Base-by-base conservation (phyloP, 1,140 invertebrate genomes). In the Drosophila leontia region DNA sequence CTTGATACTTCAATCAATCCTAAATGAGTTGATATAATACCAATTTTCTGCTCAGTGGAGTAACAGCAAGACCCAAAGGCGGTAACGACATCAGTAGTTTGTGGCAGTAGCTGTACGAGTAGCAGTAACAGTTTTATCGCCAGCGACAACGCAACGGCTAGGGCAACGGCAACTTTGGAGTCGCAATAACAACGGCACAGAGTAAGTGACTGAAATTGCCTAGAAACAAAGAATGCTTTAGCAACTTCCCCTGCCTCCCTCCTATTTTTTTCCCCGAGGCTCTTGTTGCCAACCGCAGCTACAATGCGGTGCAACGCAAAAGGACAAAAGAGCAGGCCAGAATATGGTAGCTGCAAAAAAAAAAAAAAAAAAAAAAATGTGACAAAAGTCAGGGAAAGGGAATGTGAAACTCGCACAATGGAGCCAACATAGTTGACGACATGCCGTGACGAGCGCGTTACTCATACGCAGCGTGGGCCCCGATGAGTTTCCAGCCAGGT, bases 111-210 rank as follows among this genome's bases (percentile, higher is more conserved):
- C 68, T 35, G 45, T 26, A 44, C 53, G 32, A 51, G 70, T 34
- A 50, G 56, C 69, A 62, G 69, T 70, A 78, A 88, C 80, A 67
- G 77, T 88, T 87, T 88, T 84, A 84, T 75, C 58, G 80, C 47
- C 59, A 64, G 74, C 55, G 72, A 77, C 80, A 84, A 78, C 74
- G 84, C 80, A 79, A 67, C 4, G 57, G 75, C 44, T 48, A 48
- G 13, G 37, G 37, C 17, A 57, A 51, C 35, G 59, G 60, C 65
- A 29, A 42, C 47, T 61, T 42, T 19, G 60, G 64, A 65, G 76
- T 69, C 75, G 75, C 69, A 79, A 79, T 78, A 79, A 71, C 75
- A 79, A 71, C 75, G 65, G 78, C 42, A 2, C 76, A 55, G 72
- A 74, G 67, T 78, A 80, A 78, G 74, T 80, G 59, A 70, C 68